Base-by-base conservation (phyloP, 2,888 invertebrate genomes). In the Aplocera efformata region DNA sequence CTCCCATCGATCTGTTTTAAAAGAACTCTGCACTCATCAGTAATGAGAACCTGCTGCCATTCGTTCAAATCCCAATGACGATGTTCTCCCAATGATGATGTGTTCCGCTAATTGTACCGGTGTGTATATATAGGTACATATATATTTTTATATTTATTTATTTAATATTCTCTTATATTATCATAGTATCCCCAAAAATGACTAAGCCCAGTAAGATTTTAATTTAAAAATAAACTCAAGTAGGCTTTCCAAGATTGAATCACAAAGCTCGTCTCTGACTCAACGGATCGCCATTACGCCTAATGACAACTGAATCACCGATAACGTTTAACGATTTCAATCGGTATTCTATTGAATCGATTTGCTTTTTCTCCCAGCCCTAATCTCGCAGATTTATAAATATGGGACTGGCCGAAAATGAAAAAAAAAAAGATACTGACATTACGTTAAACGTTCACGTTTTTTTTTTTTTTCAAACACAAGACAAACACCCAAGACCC, bases 231-330 rank as follows among this genome's bases (percentile, higher is more conserved):
- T 38, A 38, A 34, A 43, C 40, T 45, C 50, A 38, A 44, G 43
- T 38, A 48, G 42, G 48, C 42, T 38, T 39, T 49, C 36, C 40
- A 32, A 48, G 52, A 55, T 52, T 55, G 55, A 52, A 52, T 55
- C 55, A 54, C 47, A 53, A 53, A 11, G 23, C 27, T 32, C 32
- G 43, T 39, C 32, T 36, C 42, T 55, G 50, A 55, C 50, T 52
- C 55, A 48, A 52, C 50, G 44, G 48, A 21, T 48, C 45, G 52
- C 52, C 56, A 56, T 54, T 54, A 50, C 52, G 44, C 46, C 53
- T 56, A 56, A 56, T 56, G 50, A 56, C 52, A 50, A 45, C 50
- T 56, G 56, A 56, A 56, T 56, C 56, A 56, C 56, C 56, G 54
- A 54, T 56, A 54, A 48, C 47, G 52, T 50, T 56, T 52, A 51